Percentiles rank a stretch among this genome's conserved stretches.
Evolutionary conservation across 1,140 invertebrate species (phyloP).

Genomic region (Eriocheir sinensis): DNA sequence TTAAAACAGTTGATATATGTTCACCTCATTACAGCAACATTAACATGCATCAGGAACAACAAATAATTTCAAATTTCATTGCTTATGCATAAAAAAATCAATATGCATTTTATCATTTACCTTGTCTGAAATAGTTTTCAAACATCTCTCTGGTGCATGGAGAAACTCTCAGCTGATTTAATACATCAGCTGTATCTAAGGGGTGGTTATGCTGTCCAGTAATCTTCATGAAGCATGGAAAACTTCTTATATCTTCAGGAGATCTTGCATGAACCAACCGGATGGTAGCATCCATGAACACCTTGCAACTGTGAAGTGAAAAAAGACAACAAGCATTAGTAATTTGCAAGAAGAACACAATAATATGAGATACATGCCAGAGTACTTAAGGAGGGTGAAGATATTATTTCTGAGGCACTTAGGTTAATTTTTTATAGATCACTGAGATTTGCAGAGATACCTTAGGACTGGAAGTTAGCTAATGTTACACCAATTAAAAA

Average conservation of each 20-base stretch:
- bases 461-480: no score
- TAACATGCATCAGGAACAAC: slow-evolving; percentile 13
- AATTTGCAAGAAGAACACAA: no score
- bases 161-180: slow-evolving; percentile 28
- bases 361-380: no score
- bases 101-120: slow-evolving; percentile 2
- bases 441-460: no score
- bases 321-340: no score
- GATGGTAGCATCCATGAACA: no score
- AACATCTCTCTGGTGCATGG: slow-evolving; percentile 12
- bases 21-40: slow-evolving; percentile 14
- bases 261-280: no score
- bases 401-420: no score
- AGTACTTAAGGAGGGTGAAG: no score
- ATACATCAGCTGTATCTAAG: neutral
- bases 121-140: slow-evolving; percentile 3
- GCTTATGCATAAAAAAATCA: neutral
- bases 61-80: neutral
- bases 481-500: no score
- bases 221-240: slow-evolving; percentile 18
- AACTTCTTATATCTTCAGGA: neutral
- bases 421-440: no score
- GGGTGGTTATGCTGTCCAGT: slow-evolving; percentile 26
- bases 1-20: slow-evolving; percentile 32
- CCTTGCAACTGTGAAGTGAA: no score